phyloP scores from a whole-genome alignment of 1,140 invertebrate genomes.

The Trichonephila clavata region DNA sequence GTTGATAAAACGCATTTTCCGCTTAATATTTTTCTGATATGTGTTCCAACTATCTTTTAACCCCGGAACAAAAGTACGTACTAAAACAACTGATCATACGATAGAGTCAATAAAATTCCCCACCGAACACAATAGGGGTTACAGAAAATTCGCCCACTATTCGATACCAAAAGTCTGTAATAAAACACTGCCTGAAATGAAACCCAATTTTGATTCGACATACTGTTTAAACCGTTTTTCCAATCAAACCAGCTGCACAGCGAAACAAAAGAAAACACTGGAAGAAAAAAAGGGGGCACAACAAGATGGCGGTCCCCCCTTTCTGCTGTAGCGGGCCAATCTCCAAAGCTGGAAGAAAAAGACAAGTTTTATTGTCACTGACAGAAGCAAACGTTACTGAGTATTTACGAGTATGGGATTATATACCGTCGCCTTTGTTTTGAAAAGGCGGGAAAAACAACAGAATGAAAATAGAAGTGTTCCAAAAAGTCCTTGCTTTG shows the following conservation, averaged over 20 bases:
- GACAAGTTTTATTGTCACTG: conserved; percentile 66
- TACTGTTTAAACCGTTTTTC: conserved; percentile 71
- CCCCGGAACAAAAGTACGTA: background rate
- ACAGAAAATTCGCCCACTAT: conserved; percentile 9
- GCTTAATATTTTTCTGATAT: conserved; percentile 53
- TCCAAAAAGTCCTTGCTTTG: conserved; percentile 14
- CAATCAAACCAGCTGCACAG: conserved; percentile 71
- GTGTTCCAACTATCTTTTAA: background rate
- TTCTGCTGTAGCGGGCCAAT: conserved; percentile 44
- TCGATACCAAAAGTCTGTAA: conserved; percentile 44
- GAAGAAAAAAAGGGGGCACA: background rate
- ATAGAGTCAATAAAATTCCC: conserved; percentile 65
- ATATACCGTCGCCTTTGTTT: conserved; percentile 66
- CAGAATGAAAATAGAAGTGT: background rate
- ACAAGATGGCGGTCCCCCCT: background rate
- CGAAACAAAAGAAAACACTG: background rate
- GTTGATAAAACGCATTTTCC: conserved; percentile 16
- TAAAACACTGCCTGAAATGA: conserved; percentile 63
- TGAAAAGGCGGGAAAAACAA: conserved; percentile 27
- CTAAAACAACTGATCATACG: conserved; percentile 50
- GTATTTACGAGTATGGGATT: conserved; percentile 71
- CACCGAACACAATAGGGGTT: conserved; percentile 45
- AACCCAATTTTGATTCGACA: conserved; percentile 69
- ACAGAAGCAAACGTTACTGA: conserved; percentile 66
- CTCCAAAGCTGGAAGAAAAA: background rate